Base-by-base conservation (phyloP, 2,113 vertebrate species). In the Bungarus multicinctus region DNA sequence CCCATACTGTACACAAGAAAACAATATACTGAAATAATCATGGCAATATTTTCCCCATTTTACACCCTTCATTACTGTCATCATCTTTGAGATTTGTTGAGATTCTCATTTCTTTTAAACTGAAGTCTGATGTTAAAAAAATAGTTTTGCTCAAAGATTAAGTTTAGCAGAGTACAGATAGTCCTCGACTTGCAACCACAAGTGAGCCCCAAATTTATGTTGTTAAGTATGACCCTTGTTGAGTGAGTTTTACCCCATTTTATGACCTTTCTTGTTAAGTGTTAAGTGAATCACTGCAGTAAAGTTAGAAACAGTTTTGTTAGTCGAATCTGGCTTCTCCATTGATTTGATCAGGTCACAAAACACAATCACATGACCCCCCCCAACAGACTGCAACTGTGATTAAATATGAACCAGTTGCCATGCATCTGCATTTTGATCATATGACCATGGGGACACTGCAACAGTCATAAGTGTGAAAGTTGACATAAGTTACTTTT, bases 21-120 rank as follows among this genome's bases (percentile, higher is more conserved):
- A 92, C 60, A 93, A 14, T 94, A 94, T 88, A 53, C 91, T 95
- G 91, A 94, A 96, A 96, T 89, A 94, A 81, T 45, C 57, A 91
- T 11, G 30, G 30, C 34, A 86, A 57, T 5, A 4, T 86, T 9
- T 22, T 43, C n/a, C 69, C 69, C n/a, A 74, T 74, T 74, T 74
- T 74, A 74, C 16, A 34, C 3, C n/a, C 30, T 34, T 74, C 64
- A 34, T 74, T 74, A 34, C n/a, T 14, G 5, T 34, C 34, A 74
- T 74, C n/a, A 74, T 74, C 64, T 34, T 7, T 34, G 30, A 74
- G 30, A n/a, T 12, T 69, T 69, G 1, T n/a, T 12, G 58, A 64
- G 58, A 10, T 10, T 27, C 58, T 12, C 25, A 47, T 16, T n/a
- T 69, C n/a, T 69, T 69, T n/a, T n/a, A 16, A 47, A 34, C 64